A percentile compares a stretch with the other conserved stretches of the same genome.
These are phyloP conservation scores for Lamprotornis superbus DNA, from an alignment of 2,113 vertebrate genomes.

Conservation along the genomic window DNA sequence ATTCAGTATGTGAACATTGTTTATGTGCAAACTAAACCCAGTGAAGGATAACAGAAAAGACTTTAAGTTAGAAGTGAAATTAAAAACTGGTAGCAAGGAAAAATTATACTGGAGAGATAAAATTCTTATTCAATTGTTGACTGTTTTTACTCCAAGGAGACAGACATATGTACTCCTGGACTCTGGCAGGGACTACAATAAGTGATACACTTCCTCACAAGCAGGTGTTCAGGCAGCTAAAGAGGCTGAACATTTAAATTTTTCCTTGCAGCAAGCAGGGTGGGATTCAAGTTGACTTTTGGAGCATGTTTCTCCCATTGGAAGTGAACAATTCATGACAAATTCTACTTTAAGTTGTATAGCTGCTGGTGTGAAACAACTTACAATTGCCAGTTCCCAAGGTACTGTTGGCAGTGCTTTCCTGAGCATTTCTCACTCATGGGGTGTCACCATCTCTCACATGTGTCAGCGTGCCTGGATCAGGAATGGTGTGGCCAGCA, in stretches of 20 bases:
- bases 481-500: no score
- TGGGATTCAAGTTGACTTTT: not conserved
- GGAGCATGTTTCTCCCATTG: rapidly evolving
- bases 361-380: not conserved
- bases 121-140: not conserved
- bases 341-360: not conserved
- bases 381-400: not conserved
- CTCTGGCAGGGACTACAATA: not conserved
- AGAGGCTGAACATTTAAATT: not conserved
- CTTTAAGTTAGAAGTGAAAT: not conserved
- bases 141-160: not conserved
- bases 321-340: not conserved
- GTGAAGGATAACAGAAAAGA: not conserved
- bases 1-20: not conserved
- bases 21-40: not conserved
- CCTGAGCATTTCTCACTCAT: not conserved
- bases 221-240: not conserved
- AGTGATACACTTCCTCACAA: not conserved
- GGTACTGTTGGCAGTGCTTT: not conserved
- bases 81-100: not conserved
- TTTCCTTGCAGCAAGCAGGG: not conserved
- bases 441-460: rapidly evolving
- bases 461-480: no score
- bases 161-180: not conserved
- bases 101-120: not conserved